Evolutionary conservation across 2,797 vertebrate species (phyloP), one percentile per base, ranked within the genome.

Genomic region (Cygnus olor): DNA sequence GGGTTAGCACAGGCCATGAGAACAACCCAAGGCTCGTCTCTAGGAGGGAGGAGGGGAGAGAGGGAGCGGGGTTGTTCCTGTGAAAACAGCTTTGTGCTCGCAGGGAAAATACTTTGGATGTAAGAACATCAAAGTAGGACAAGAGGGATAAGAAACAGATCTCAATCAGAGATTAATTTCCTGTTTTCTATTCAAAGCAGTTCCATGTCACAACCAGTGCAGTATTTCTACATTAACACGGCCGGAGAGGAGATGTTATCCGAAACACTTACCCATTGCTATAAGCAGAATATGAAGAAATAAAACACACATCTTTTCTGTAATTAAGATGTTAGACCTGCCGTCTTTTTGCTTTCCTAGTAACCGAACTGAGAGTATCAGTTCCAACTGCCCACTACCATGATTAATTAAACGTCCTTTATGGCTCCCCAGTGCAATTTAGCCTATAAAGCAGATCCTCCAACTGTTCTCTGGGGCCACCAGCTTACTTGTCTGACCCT

Each of bases 71-170:
- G 32, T 61, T 78, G 82, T 21, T 85, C 40, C 76, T 89, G 32
- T n/a, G 44, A 85, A 91, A 94, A 92, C n/a, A 93, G 68, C 88
- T 91, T 85, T 78, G 57, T 77, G 81, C 86, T 94, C 82, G 38
- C 53, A 87, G 47, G 60, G 69, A 80, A 92, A 88, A 93, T 89
- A 80, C 65, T 92, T 91, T 17, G 28, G 69, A 61, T 57, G 27
- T 9, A 32, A 20, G 45, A 88, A 94, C 91, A 91, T 92, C 91
- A 87, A 95, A 93, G 91, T 5, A 85, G 47, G 68, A 87, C 64
- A 73, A 63, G 28, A 90, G 38, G 77, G 96, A 83, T 88, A 96
- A 96, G 84, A 93, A 96, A 82, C 89, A 95, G 89, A 95, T 92
- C 79, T 89, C 68, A 91, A 70, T 77, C 76, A 82, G 58, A 87